Evolutionary conservation across 2,113 vertebrate species (phyloP).

Genomic region (Malurus alboscapulatus): DNA sequence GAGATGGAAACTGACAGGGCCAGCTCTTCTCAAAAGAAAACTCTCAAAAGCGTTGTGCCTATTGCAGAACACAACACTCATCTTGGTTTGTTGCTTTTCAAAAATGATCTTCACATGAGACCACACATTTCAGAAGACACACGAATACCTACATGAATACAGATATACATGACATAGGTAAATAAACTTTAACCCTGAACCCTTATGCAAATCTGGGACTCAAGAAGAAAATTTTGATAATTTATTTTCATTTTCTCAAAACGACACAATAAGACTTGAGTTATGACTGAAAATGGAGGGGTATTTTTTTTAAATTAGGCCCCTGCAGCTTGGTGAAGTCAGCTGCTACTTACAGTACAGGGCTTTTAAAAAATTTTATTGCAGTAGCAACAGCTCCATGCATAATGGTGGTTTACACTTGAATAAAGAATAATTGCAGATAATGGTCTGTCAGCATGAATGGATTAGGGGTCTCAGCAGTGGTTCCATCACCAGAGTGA

Average conservation of each 20-base stretch:
- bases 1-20: background rate
- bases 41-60: background rate
- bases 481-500: slow-evolving; percentile 42
- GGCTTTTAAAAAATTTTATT: slow-evolving; percentile 32
- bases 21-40: background rate
- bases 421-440: slow-evolving; percentile 70
- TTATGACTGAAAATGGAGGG: background rate
- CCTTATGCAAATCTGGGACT: background rate
- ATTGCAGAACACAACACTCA: background rate
- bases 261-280: background rate
- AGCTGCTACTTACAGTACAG: background rate
- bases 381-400: slow-evolving; percentile 5
- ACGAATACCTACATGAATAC: background rate
- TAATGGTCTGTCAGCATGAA: slow-evolving; percentile 65
- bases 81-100: background rate
- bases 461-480: slow-evolving; percentile 62
- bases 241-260: background rate
- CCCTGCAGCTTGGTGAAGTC: background rate
- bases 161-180: background rate
- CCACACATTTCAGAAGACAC: background rate
- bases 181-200: background rate
- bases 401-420: slow-evolving; percentile 58
- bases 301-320: background rate
- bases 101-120: background rate
- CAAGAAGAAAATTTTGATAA: background rate